Conservation (phyloP, 1,140 invertebrate species). For the Drosophila baimaii region DNA sequence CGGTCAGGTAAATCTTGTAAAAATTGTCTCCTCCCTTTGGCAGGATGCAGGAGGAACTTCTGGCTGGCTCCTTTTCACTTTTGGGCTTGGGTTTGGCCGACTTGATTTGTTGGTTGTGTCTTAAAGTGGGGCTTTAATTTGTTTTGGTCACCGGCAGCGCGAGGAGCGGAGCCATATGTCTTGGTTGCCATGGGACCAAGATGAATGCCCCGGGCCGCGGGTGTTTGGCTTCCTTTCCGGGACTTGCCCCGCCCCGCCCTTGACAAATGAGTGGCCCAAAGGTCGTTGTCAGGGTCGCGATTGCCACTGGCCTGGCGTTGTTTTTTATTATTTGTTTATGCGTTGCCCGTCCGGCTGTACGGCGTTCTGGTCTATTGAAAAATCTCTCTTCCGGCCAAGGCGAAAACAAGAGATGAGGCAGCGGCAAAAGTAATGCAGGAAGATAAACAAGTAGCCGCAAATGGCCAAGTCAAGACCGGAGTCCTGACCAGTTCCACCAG, state of each 20-base stretch:
- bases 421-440: slow-evolving; percentile 36
- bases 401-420: slow-evolving; percentile 26
- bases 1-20: slow-evolving; percentile 79
- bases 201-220: slow-evolving; percentile 30
- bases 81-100: slow-evolving; percentile 17
- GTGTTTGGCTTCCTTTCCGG: slow-evolving; percentile 57
- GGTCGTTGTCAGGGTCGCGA: slow-evolving; percentile 78
- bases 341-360: slow-evolving; percentile 46
- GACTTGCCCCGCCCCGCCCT: slow-evolving; percentile 12
- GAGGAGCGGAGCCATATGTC: slow-evolving; percentile 60
- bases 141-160: slow-evolving; percentile 47
- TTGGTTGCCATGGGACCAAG: slow-evolving; percentile 37
- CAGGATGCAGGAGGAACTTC: neutral
- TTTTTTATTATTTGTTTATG: slow-evolving; percentile 80
- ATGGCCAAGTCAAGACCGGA: slow-evolving; percentile 43
- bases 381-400: slow-evolving; percentile 31
- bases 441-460: slow-evolving; percentile 80
- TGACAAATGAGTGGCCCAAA: slow-evolving; percentile 76
- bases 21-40: slow-evolving; percentile 47
- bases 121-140: slow-evolving; percentile 78
- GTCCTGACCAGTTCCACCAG: slow-evolving; percentile 6
- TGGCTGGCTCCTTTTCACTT: slow-evolving; percentile 17
- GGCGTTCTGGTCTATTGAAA: slow-evolving; percentile 74
- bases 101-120: slow-evolving; percentile 66
- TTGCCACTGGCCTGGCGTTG: slow-evolving; percentile 21